Evolutionary conservation across 2,888 invertebrate genomes (phyloP).

Genomic region (Scaeva pyrastri): DNA sequence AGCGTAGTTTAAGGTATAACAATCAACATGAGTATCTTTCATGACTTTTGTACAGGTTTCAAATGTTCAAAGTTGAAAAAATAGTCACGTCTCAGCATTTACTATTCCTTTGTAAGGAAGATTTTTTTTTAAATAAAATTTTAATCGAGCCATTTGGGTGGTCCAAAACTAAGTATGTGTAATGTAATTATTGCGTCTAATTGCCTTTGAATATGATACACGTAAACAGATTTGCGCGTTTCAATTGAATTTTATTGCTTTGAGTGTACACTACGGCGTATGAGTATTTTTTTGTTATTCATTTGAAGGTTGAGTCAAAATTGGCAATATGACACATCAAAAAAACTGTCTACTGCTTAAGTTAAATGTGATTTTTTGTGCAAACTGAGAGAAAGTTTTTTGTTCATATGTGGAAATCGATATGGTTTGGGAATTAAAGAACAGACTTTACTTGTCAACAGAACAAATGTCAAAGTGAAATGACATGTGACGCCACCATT

Average conservation of each 20-base stretch:
- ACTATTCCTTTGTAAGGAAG: constrained; percentile 11
- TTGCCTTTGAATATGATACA: constrained; percentile 5
- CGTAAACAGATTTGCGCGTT: constrained; percentile 1
- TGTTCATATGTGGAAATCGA: too few species aligned
- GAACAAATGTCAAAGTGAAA: too few species aligned
- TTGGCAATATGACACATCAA: too few species aligned
- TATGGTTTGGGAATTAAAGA: too few species aligned
- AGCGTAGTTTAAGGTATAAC: too few species aligned
- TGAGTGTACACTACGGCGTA: constrained; percentile 6
- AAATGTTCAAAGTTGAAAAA: constrained; percentile 7
- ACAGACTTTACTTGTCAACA: too few species aligned
- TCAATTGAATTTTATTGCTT: neutral
- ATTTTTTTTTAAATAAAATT: constrained; percentile 36
- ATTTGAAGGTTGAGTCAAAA: neutral
- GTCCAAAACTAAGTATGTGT: constrained; percentile 14
- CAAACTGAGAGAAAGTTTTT: too few species aligned
- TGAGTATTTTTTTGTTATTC: constrained; percentile 3
- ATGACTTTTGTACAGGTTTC: too few species aligned
- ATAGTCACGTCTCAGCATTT: constrained; percentile 43
- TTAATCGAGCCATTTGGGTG: constrained; percentile 20
- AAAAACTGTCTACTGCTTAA: too few species aligned
- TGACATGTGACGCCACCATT: too few species aligned
- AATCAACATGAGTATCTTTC: too few species aligned
- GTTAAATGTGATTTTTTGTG: too few species aligned
- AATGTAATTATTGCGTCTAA: constrained; percentile 29